Evolutionary conservation across 2,888 invertebrate genomes (phyloP).

Genomic region (Heliconius hortense): DNA sequence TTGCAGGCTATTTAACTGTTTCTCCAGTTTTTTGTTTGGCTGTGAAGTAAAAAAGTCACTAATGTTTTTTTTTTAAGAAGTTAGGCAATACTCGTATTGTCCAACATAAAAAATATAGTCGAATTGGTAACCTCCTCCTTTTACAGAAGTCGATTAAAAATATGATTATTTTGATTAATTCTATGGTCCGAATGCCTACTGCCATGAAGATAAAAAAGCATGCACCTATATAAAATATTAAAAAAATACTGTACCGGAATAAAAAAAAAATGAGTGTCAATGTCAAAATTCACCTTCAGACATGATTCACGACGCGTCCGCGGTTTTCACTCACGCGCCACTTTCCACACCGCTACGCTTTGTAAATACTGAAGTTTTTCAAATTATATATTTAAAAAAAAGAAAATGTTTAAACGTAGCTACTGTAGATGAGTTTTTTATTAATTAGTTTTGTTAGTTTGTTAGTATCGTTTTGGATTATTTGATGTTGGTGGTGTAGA

Average conservation of each 20-base stretch:
- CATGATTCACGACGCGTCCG: constrained; percentile 37
- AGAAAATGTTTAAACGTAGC: background rate
- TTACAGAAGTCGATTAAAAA: too few species aligned
- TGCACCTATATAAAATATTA: background rate
- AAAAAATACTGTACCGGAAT: background rate
- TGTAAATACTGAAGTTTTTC: constrained; percentile 23
- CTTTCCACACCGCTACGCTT: constrained; percentile 37
- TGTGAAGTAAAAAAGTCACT: background rate
- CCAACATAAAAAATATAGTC: too few species aligned
- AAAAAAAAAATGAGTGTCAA: constrained; percentile 16
- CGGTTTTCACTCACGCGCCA: constrained; percentile 38
- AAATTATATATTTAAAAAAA: background rate
- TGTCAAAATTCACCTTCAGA: constrained; percentile 24
- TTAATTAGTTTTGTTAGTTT: too few species aligned
- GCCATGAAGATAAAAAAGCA: background rate
- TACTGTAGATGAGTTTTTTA: too few species aligned
- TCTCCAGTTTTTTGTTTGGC: background rate
- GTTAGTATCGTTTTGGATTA: too few species aligned
- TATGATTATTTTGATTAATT: too few species aligned
- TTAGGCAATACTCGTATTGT: too few species aligned
- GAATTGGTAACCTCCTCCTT: too few species aligned
- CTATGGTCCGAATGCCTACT: background rate
- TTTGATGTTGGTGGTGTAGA: too few species aligned
- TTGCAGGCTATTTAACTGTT: background rate
- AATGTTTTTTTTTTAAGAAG: background rate